A percentile compares a stretch with the other conserved stretches of the same genome.
phyloP scores from a whole-genome alignment of 1,140 invertebrate genomes.

The Nephila pilipes region DNA sequence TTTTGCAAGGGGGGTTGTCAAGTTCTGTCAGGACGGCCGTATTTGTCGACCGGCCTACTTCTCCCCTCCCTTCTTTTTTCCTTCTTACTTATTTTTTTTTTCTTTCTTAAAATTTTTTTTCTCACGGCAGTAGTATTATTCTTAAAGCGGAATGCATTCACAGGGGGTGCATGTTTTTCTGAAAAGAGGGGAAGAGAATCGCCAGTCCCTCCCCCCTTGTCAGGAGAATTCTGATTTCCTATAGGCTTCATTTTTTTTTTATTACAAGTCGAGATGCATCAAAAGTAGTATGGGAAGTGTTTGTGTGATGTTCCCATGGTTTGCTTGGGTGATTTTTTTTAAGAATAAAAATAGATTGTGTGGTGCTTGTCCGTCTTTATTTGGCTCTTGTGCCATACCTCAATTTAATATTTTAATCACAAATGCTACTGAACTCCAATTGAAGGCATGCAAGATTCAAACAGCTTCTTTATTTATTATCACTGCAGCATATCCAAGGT shows the following conservation, averaged over 20 bases:
- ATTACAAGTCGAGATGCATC: neutral
- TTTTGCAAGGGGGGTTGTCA: conserved; percentile 31
- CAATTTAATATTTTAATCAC: no score
- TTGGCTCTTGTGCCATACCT: no score
- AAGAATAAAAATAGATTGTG: no score
- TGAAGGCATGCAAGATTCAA: no score
- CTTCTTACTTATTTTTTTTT: neutral
- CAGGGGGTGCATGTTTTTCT: neutral
- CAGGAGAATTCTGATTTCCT: neutral
- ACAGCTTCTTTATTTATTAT: no score
- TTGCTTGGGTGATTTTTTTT: neutral
- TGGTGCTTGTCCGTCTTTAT: no score
- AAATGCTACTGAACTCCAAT: no score
- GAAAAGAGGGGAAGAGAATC: neutral
- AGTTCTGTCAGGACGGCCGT: conserved; percentile 30
- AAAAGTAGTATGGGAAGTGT: neutral
- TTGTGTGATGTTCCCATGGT: neutral
- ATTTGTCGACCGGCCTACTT: conserved; percentile 12
- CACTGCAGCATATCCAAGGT: no score
- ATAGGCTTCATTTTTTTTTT: conserved; percentile 2
- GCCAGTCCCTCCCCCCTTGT: neutral
- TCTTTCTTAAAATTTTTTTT: neutral
- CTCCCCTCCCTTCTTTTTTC: neutral
- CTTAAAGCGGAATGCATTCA: neutral
- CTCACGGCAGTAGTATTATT: neutral